Evolutionary conservation across 2,797 vertebrate species (phyloP).

Genomic region (Steatocranus sp.): DNA sequence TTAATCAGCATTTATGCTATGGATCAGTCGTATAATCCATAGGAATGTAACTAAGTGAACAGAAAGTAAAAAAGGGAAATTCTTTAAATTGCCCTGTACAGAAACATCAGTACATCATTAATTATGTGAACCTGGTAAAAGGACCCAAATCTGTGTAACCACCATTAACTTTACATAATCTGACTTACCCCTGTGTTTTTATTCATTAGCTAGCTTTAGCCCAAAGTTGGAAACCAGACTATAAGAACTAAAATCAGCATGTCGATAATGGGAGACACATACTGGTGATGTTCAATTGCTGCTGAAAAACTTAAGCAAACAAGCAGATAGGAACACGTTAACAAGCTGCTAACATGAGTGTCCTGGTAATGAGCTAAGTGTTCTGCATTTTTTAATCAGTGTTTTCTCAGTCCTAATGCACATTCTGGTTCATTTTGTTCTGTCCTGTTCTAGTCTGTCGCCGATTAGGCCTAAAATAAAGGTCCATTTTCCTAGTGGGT

Average conservation of each 20-base stretch:
- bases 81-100: neutral
- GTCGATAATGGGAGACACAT: neutral
- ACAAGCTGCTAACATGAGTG: slow-evolving; percentile 54
- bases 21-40: neutral
- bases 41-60: neutral
- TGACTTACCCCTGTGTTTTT: neutral
- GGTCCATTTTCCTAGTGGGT: slow-evolving; percentile 67
- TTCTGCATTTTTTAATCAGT: slow-evolving; percentile 50
- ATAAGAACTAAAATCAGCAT: neutral
- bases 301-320: slow-evolving; percentile 23
- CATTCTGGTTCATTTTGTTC: slow-evolving; percentile 54
- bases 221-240: neutral
- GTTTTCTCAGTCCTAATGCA: slow-evolving; percentile 45
- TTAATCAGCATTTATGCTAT: neutral
- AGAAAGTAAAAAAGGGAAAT: neutral
- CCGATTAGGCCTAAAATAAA: slow-evolving; percentile 80
- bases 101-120: neutral
- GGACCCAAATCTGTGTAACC: neutral
- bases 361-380: slow-evolving; percentile 52
- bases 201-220: neutral
- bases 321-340: slow-evolving; percentile 26
- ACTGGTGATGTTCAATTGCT: slow-evolving; percentile 4
- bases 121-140: neutral
- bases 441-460: slow-evolving; percentile 63
- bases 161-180: neutral